These are phyloP conservation scores for Harmothoe impar DNA, from an alignment of 2,888 invertebrate genomes.

Conservation along the genomic window DNA sequence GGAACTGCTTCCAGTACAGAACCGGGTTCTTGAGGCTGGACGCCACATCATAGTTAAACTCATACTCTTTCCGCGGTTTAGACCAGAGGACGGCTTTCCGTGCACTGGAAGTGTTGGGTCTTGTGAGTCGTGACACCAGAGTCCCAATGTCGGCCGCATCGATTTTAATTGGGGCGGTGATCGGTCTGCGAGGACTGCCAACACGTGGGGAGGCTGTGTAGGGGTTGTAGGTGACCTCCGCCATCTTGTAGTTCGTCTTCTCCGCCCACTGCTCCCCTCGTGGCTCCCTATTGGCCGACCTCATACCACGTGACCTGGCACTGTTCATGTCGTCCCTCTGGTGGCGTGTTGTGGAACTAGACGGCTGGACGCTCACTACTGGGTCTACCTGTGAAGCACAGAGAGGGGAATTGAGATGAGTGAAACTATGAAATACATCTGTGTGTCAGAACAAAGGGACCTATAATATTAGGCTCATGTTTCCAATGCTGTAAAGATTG, in stretches of 20 bases:
- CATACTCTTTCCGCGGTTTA: slow-evolving; percentile 52
- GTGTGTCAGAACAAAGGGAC: too few relatives aligned
- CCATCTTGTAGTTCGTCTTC: slow-evolving; percentile 17
- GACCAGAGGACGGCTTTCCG: slow-evolving; percentile 50
- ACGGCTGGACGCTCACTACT: not conserved
- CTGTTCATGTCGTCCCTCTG: slow-evolving; percentile 3
- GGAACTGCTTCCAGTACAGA: slow-evolving; percentile 1
- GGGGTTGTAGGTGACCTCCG: slow-evolving; percentile 6
- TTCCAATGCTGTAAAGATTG: too few relatives aligned
- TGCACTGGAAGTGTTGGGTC: slow-evolving; percentile 53
- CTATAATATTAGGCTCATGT: too few relatives aligned
- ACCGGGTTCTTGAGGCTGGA: slow-evolving; percentile 35
- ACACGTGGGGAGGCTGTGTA: not conserved
- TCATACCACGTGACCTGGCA: not conserved
- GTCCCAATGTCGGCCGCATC: slow-evolving; percentile 35
- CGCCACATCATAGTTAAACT: slow-evolving; percentile 25
- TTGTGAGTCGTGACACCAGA: slow-evolving; percentile 41
- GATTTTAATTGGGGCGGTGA: not conserved
- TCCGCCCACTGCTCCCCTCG: slow-evolving; percentile 29
- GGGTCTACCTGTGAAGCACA: not conserved
- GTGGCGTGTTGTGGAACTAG: not conserved
- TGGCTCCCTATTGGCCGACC: not conserved
- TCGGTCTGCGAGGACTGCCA: not conserved
- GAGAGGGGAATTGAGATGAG: not conserved
- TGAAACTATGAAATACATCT: too few relatives aligned